phyloP scores from a whole-genome alignment of 2,113 vertebrate species.

The Polypterus bichir region DNA sequence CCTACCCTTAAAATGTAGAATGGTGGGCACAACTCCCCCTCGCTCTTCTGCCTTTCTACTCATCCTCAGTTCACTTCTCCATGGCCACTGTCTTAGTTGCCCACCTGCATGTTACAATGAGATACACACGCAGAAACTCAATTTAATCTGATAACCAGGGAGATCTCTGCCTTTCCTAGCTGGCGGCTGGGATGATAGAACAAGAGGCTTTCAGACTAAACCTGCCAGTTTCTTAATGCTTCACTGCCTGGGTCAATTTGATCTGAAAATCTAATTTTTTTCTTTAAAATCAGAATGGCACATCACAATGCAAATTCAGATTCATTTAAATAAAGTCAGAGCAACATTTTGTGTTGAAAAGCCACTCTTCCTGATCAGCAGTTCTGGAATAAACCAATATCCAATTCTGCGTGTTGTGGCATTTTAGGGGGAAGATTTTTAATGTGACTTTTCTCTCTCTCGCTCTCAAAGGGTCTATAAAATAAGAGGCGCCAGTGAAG shows the following conservation, averaged over 20 bases:
- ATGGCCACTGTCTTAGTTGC: too few relatives aligned
- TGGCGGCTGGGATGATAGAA: conserved; percentile 84
- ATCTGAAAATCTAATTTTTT: conserved; percentile 99
- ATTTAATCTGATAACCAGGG: conserved; percentile 37
- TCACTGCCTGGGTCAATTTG: conserved; percentile 99
- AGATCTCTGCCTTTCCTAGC: conserved; percentile 58
- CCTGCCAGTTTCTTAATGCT: conserved; percentile 98
- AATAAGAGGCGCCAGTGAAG: conserved; percentile 97
- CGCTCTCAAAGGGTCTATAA: conserved; percentile 82
- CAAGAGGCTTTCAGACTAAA: conserved; percentile 92
- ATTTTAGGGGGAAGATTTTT: conserved; percentile 86
- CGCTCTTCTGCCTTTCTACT: too few relatives aligned
- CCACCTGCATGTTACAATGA: background rate
- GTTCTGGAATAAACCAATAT: conserved; percentile 99
- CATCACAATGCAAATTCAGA: conserved; percentile 99
- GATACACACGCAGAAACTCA: conserved; percentile 23
- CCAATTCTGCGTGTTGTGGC: conserved; percentile 95
- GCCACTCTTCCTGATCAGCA: conserved; percentile 99
- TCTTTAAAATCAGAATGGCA: conserved; percentile 95
- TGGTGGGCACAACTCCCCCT: too few relatives aligned
- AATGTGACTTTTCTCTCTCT: conserved; percentile 69
- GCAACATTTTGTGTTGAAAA: conserved; percentile 98
- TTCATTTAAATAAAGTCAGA: conserved; percentile 99
- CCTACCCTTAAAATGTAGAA: too few relatives aligned
- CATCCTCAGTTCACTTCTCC: too few relatives aligned